Evolutionary conservation across 2,797 vertebrate genomes (phyloP), one percentile per base, ranked within the genome.

Genomic region (Naso thynnoides): DNA sequence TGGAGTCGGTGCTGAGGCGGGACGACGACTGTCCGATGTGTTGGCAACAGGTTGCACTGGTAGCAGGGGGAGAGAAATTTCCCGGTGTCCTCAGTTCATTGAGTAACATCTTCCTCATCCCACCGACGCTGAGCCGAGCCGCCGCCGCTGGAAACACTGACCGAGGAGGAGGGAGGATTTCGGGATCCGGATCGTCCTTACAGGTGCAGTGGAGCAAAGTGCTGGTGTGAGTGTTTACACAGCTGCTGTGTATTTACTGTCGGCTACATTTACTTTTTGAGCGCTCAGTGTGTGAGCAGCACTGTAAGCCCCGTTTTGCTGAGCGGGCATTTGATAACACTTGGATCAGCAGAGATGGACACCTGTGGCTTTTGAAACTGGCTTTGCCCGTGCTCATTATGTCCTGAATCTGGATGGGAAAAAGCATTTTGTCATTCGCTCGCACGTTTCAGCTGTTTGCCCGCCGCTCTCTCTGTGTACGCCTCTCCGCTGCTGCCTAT

Each of bases 31-130:
- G n/a, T 62, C 83, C 65, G 86, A 89, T 70, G 86, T 21, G 78
- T 76, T 87, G 85, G 91, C 93, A 94, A 95, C 94, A 95, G 94
- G 94, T 95, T 92, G 91, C 81, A 29, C 75, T 72, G 85, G 78
- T 72, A 52, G 52, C 26, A 21, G 13, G 23, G 27, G 1, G 33
- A 21, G 31, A 13, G 11, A 76, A 53, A 83, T 83, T 68, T 57
- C 78, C 67, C 73, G 44, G 55, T 81, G 71, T 77, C 71, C 78
- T 69, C 86, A 60, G 45, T 80, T 74, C 80, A 81, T 54, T 77
- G 73, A 79, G 58, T 33, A 82, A 54, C 68, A 74, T 81, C 77
- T 73, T 49, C 66, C 69, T 69, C 67, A 73, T 86, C 74, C 58
- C 69, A 42, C 2, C 23, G 31, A 16, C 58, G 36, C 39, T 18